Conservation (phyloP, 2,888 invertebrate genomes). For the Drosophila nigricruria region DNA sequence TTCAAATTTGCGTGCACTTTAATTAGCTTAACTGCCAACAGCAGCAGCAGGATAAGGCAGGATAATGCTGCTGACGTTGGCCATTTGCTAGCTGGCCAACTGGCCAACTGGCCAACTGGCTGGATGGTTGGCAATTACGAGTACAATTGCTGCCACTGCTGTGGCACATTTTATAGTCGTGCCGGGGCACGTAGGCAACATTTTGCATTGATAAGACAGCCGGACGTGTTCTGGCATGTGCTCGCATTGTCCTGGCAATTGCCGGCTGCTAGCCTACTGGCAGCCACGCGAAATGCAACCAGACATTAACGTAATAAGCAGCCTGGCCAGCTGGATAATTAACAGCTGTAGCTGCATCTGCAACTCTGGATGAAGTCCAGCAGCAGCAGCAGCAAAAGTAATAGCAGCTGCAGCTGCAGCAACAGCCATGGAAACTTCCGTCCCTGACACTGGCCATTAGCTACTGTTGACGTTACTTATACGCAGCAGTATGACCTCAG, state of each 20-base stretch:
- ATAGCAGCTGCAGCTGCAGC: constrained; percentile 8
- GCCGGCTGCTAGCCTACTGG: constrained; percentile 47
- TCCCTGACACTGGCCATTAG: constrained; percentile 17
- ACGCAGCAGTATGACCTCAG: constrained; percentile 56
- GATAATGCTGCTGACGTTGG: constrained; percentile 39
- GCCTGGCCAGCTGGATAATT: constrained; percentile 43
- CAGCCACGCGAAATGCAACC: constrained; percentile 60
- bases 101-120: constrained; percentile 25
- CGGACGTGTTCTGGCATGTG: constrained; percentile 52
- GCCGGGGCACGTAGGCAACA: constrained; percentile 62
- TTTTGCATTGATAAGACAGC: constrained; percentile 61
- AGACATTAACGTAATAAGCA: constrained; percentile 76
- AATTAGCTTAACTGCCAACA: constrained; percentile 69
- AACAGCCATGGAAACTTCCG: constrained; percentile 19
- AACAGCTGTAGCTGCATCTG: constrained; percentile 48
- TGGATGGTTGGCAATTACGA: constrained; percentile 65
- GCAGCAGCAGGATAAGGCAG: constrained; percentile 32
- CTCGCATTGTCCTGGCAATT: constrained; percentile 64
- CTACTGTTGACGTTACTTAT: constrained; percentile 23
- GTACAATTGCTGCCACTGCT: constrained; percentile 8
- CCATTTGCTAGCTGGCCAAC: constrained; percentile 46
- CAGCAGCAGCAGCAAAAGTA: not conserved
- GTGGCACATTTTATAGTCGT: constrained; percentile 45
- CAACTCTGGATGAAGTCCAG: constrained; percentile 23
- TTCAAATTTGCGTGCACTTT: constrained; percentile 77